Conservation (phyloP, 2,888 invertebrate genomes). For the Tuta absoluta region DNA sequence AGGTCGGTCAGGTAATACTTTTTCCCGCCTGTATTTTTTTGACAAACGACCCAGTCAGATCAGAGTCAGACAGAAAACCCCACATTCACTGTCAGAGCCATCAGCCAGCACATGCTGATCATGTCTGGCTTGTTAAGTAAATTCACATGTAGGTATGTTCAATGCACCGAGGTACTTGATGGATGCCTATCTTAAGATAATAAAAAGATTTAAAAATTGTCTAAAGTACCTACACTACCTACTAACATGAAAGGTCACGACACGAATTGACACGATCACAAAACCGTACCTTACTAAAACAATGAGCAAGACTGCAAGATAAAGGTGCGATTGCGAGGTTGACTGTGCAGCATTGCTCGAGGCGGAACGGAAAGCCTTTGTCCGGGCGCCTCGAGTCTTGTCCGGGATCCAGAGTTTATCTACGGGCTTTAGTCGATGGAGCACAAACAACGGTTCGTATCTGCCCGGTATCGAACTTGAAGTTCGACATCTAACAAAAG, state of each 20-base stretch:
- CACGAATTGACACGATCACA: neutral
- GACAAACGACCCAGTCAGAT: neutral
- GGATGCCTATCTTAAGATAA: too few relatives aligned
- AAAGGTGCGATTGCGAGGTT: neutral
- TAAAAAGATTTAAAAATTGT: too few relatives aligned
- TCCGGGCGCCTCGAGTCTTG: neutral
- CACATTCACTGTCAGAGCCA: too few relatives aligned
- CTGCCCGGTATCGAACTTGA: neutral
- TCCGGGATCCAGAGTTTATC: neutral
- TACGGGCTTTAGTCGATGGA: neutral
- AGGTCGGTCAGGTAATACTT: too few relatives aligned
- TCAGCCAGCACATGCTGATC: too few relatives aligned
- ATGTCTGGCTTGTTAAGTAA: too few relatives aligned
- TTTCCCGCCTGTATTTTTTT: too few relatives aligned
- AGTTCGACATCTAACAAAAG: neutral
- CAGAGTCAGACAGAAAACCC: neutral
- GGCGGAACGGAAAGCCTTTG: constrained; percentile 9
- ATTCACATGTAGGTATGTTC: too few relatives aligned
- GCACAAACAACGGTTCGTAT: neutral
- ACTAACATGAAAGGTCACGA: too few relatives aligned
- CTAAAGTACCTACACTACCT: too few relatives aligned
- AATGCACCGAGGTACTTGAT: too few relatives aligned
- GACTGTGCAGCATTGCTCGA: neutral
- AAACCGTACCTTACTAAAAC: neutral
- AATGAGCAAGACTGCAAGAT: neutral